Base-by-base conservation (phyloP, 1,140 invertebrate species). In the Piezodorus guildinii region DNA sequence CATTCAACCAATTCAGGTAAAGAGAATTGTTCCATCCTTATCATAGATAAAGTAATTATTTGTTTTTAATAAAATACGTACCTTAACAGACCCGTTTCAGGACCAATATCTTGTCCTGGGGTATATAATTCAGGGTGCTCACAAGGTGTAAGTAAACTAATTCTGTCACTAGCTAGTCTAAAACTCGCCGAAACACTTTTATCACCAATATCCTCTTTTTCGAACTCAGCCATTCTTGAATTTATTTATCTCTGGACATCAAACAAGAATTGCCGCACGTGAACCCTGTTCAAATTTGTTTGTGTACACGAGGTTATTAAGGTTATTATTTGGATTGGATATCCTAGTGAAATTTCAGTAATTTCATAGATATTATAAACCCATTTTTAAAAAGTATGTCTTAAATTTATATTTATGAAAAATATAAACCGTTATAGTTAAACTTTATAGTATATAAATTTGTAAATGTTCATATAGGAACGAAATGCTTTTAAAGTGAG, bases 111-210 rank as follows among this genome's bases (percentile, higher is more conserved):
- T 56, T 56, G 52, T 8, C 52, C 52, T 23, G 52, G 52, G 9
- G 52, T 56, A 25, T 56, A 56, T 14, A 56, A 23, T 25, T 25
- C 52, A 16, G 52, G 52, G 15, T 56, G 52, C 15, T 56, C 52
- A 16, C 52, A 21, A 23, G 78, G 61, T 15, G 64, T 56, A n/a
- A 46, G 60, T 17, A 59, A 63, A 15, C 65, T 34, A 45, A 66
- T 66, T 19, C 68, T 69, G 0, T 70, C 60, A 5, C 63, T 64
- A 15, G 69, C 69, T 17, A 70, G 27, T n/a, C 63, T 67, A 19
- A 70, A 52, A 34, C n/a, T 34, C 3, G 19, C 23, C 25, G 52
- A 25, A 1, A 25, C 52, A 56, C 15, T 23, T 21, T 56, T 23
- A 56, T 56, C 52, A 23, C 23, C 52, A 9, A 23, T 25, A 56